Base-by-base conservation (phyloP, 2,888 invertebrate species). In the Eurytoma californica region DNA sequence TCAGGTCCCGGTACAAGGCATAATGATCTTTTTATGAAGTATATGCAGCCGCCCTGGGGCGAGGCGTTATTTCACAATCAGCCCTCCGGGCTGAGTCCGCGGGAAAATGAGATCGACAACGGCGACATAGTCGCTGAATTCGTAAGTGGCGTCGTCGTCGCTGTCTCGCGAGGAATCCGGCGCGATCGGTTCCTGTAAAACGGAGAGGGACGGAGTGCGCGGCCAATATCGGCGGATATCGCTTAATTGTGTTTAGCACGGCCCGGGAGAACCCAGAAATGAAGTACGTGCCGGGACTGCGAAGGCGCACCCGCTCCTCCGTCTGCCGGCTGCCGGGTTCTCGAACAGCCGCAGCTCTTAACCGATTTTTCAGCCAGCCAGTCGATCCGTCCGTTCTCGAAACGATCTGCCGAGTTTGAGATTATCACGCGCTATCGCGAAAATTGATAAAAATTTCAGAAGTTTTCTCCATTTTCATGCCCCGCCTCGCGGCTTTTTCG, bases 281-380 rank as follows among this genome's bases (percentile, higher is more conserved):
- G 79, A 83, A 81, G 69, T 81, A 83, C 84, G 84, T 84, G 84
- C 72, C 55, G 5, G 51, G 82, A 80, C 80, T 84, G 60, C 28
- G 18, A 9, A 20, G 73, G 18, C 47, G 5, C 47, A 18, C 39
- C 13, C 5, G 55, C 20, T 58, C 39, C 47, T 12, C 30, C 18
- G 24, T 58, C 58, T 28, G 18, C 28, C 47, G 9, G 2, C 12
- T 53, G 20, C 5, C 39, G 39, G 9, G 39, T 39, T 39, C 9
- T 7, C 7, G 39, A 39, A 9, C 39, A 9, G 9, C 7, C 39
- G 39, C 5, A 39, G 39, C 39, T 39, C 9, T 0, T 9, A 7
- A 9, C 39, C 28, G 30, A 60, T 60, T 60, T 60, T 60, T 60
- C 60, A 60, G 24, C 24, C 24, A 58, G 58, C 20, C 58, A 24